Evolutionary conservation across 1,140 invertebrate genomes (phyloP), one percentile per base, ranked within the genome.

Genomic region (Chelonus insularis): DNA sequence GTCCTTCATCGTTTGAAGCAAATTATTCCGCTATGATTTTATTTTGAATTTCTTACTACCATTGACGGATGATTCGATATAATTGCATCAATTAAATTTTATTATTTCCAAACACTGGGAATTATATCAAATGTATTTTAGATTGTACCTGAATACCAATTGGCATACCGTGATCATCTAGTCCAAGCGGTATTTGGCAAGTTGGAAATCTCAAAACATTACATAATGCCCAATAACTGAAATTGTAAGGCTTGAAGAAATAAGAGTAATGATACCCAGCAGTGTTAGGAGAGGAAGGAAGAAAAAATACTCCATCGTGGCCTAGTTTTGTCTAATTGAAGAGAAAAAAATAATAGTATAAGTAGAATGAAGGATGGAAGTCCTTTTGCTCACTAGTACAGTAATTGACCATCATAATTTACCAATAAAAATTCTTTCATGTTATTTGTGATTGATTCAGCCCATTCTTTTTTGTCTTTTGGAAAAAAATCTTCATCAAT

Each of bases 201-300:
- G 87, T 89, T 5, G 96, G 95, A 11, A 96, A 79, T 25, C 88
- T 87, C 0, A 97, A 76, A 5, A 89, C 89, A 81, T 97, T 98
- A 75, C 97, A 94, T 36, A 98, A 82, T 21, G 87, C 89, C 77
- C 92, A 95, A 76, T 97, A 95, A 5, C 87, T 84, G 79, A 96
- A 96, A 80, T 97, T 96, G 71, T 86, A 92, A 1, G 93, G 89
- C 52, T 90, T 86, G 1, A 94, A 80, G 63, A 94, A 84, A 32
- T 91, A 85, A 45, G 90, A 86, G 72, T 91, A 89, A 80, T 97
- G 95, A 73, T 94, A 93, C 4, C 88, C 89, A 1, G 95, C 94
- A n/a, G 90, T 79, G 14, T 83, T 84, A 0, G 95, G 93, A 60
- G 90, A 88, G 1, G 91, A 89, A 18, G 95, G 94, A 77, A 91